These are phyloP conservation scores for Champsocephalus esox DNA, from an alignment of 2,797 vertebrate genomes.

Conservation along the genomic window DNA sequence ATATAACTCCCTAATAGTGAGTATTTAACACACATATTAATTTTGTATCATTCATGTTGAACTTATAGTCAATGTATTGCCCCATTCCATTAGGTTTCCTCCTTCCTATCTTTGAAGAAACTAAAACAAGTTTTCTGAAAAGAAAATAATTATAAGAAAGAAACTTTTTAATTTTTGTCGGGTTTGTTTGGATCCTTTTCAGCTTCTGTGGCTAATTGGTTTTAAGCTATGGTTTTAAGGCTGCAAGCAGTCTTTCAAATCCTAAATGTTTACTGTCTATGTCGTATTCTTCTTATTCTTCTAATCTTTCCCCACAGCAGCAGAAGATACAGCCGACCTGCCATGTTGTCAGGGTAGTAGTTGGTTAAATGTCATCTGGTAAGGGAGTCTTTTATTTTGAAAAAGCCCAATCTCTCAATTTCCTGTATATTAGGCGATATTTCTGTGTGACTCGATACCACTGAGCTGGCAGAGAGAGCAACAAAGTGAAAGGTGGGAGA, in stretches of 20 bases:
- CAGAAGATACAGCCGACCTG: neutral
- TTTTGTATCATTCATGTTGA: neutral
- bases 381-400: constrained; percentile 61
- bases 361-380: neutral
- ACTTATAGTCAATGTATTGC: neutral
- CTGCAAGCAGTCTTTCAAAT: neutral
- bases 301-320: neutral
- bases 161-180: neutral
- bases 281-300: neutral
- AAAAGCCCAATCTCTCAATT: constrained; percentile 23
- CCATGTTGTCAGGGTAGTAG: neutral
- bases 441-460: constrained; percentile 53
- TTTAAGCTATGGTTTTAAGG: neutral
- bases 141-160: neutral
- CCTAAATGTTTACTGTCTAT: neutral
- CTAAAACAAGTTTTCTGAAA: neutral
- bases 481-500: constrained; percentile 19
- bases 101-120: neutral
- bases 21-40: neutral
- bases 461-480: constrained; percentile 47
- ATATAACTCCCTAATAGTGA: neutral
- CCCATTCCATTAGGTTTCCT: neutral
- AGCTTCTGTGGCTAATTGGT: neutral
- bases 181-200: neutral
- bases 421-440: constrained; percentile 56